Evolutionary conservation across 2,888 invertebrate genomes (phyloP), one percentile per base, ranked within the genome.

Genomic region (Himalopsyche tibetana): DNA sequence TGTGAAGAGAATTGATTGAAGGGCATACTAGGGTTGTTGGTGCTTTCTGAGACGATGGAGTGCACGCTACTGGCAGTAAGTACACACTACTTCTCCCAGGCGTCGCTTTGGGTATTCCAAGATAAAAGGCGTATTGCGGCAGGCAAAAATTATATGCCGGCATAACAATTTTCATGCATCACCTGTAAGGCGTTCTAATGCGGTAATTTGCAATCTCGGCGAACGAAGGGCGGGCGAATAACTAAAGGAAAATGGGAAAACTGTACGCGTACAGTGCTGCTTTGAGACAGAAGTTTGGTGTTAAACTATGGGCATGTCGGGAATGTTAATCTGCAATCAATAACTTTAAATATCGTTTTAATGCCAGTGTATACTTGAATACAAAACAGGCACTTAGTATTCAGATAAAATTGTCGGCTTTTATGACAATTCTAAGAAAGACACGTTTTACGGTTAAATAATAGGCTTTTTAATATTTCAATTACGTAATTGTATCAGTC

Each of bases 161-260:
- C 93, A 93, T 93, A 93, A 93, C 93, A 93, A 93, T 93, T 92
- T 93, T 92, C 74, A 93, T 93, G 93, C 92, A 93, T 93, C 93
- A 93, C 93, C 93, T 93, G 93, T 91, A 91, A 91, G 92, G 92
- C 91, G 92, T 85, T 74, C 92, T 93, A 93, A 93, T 92, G 93
- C 91, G 92, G 91, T 91, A 92, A 92, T 91, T 92, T 92, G 93
- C 93, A 93, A 93, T 93, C 93, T 93, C 92, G 92, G 92, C 83
- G 63, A 83, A 80, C 92, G 92, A 92, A 91, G 92, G 92, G 74
- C 74, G 28, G 74, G 36, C 74, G 15, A 74, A 74, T 74, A 74
- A 91, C 85, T 88, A 88, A 88, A 82, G 84, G 83, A 80, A 79
- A 83, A 85, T 83, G 83, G 85, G 85, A 83, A 85, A 85, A 74